Evolutionary conservation across 2,888 invertebrate genomes (phyloP).

Genomic region (Xanthorhoe spadicearia): DNA sequence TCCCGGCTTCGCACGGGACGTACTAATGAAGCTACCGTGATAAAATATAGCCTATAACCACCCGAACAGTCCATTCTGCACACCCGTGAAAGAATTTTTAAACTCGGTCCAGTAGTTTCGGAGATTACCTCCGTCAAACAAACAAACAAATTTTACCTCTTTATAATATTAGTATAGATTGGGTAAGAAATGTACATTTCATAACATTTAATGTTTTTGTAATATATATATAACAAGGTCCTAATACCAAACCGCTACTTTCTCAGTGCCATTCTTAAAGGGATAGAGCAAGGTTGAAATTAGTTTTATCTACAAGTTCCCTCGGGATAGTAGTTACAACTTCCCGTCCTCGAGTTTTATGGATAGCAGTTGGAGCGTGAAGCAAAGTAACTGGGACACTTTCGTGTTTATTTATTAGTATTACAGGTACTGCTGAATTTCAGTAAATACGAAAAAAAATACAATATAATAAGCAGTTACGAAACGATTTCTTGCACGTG

Average conservation of each 20-base stretch:
- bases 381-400: conserved; percentile 15
- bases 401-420: conserved; percentile 20
- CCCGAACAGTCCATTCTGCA: too few relatives aligned
- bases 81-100: too few relatives aligned
- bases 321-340: conserved; percentile 21
- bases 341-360: conserved; percentile 27
- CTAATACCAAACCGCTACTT: background rate
- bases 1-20: too few relatives aligned
- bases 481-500: too few relatives aligned
- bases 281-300: conserved; percentile 11
- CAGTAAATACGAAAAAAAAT: too few relatives aligned
- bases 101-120: too few relatives aligned
- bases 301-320: conserved; percentile 26
- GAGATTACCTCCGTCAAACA: too few relatives aligned
- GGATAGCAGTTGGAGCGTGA: conserved; percentile 25
- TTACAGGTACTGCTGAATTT: background rate
- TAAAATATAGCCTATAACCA: too few relatives aligned
- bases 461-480: too few relatives aligned
- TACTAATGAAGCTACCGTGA: too few relatives aligned
- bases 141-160: too few relatives aligned
- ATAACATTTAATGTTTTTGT: conserved; percentile 1
- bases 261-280: background rate
- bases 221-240: background rate
- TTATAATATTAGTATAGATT: too few relatives aligned
- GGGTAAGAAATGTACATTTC: conserved; percentile 3